Evolutionary conservation across 2,888 invertebrate species (phyloP).

Genomic region (Netelia melanura): DNA sequence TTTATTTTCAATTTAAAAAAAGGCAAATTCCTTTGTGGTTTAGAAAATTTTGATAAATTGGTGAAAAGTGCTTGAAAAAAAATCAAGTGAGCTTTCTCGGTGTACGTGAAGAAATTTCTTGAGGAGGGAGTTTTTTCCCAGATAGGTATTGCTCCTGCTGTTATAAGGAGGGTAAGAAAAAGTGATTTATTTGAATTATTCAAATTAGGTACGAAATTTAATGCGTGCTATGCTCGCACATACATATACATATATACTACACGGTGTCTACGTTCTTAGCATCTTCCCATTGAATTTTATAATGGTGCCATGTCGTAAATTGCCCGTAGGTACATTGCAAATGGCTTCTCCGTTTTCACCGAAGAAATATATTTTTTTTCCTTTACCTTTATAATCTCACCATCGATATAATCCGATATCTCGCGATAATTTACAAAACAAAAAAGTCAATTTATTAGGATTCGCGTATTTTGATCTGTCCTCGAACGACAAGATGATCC

Average conservation of each 20-base stretch:
- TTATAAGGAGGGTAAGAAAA: constrained; percentile 83
- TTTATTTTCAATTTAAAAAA: no score
- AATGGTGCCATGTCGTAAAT: constrained; percentile 60
- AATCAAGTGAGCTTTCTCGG: no score
- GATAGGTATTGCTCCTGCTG: no score
- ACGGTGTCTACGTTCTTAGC: constrained; percentile 24
- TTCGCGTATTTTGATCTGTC: constrained; percentile 4
- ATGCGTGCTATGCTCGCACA: constrained; percentile 75
- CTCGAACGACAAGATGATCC: constrained; percentile 43
- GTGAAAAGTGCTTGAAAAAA: no score
- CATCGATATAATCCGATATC: neutral
- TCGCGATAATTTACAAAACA: constrained; percentile 21
- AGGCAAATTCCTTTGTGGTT: no score
- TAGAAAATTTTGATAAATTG: no score
- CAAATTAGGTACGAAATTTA: constrained; percentile 84
- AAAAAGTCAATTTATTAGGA: constrained; percentile 5
- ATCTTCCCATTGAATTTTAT: constrained; percentile 64
- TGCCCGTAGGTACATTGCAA: constrained; percentile 51
- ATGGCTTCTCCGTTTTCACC: constrained; percentile 44
- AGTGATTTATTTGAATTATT: constrained; percentile 85
- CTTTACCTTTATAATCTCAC: neutral
- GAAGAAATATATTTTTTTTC: neutral
- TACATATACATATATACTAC: constrained; percentile 33
- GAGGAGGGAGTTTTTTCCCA: no score
- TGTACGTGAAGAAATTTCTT: no score